Percentiles rank a stretch among this genome's conserved stretches.
Conservation (phyloP, 53 echinoderm and acorn worm species). For the Holothuria scabra region DNA sequence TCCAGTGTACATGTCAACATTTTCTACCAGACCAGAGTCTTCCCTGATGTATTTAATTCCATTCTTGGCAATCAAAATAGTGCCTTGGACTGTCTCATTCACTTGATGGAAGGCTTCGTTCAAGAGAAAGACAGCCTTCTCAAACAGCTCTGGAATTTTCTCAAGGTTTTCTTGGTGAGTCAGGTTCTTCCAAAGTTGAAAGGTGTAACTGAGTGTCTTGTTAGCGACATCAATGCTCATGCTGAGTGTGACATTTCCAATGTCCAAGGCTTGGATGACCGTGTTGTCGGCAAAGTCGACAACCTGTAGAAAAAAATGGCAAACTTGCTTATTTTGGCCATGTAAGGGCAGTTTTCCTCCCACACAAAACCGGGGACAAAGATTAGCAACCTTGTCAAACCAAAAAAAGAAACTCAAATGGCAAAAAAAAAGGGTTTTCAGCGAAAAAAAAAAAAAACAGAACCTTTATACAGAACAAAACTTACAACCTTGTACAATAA, state of each 20-base stretch:
- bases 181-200: conserved; percentile 62
- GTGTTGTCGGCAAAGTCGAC: conserved; percentile 15
- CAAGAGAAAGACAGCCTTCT: conserved; percentile 28
- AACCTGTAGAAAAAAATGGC: not conserved
- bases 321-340: not conserved
- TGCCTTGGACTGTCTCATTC: conserved; percentile 17
- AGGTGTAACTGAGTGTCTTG: conserved; percentile 48
- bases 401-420: too few relatives aligned
- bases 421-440: too few relatives aligned
- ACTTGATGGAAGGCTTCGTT: conserved; percentile 25
- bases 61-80: conserved; percentile 40
- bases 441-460: too few relatives aligned
- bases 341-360: too few relatives aligned
- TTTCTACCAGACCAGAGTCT: conserved; percentile 26
- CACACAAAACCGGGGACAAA: too few relatives aligned
- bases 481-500: too few relatives aligned
- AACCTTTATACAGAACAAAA: too few relatives aligned
- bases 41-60: conserved; percentile 36
- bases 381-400: too few relatives aligned
- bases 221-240: conserved; percentile 39
- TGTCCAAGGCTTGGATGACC: conserved; percentile 24
- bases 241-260: conserved; percentile 45
- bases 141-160: conserved; percentile 54
- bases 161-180: conserved; percentile 62
- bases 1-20: conserved; percentile 2